phyloP scores from a whole-genome alignment of 2,888 invertebrate genomes.

The Troilus luridus region DNA sequence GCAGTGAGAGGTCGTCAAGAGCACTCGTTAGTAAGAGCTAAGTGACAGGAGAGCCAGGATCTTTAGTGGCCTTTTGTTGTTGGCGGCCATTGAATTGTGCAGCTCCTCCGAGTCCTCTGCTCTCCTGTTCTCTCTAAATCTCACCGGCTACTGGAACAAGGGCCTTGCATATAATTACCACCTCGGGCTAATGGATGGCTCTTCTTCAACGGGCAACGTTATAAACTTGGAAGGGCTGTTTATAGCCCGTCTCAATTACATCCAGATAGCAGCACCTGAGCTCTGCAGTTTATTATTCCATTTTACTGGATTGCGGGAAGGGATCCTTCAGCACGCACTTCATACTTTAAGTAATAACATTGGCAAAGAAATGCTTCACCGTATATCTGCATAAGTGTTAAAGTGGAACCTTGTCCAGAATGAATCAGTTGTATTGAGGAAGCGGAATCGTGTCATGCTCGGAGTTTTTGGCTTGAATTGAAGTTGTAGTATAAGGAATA shows the following conservation, averaged over 20 bases:
- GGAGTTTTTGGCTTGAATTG: too few species aligned
- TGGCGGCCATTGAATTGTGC: background rate
- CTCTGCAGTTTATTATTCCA: background rate
- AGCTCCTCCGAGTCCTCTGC: background rate
- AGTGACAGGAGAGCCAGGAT: background rate
- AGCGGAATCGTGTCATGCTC: too few species aligned
- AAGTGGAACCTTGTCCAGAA: too few species aligned
- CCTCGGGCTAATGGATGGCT: background rate
- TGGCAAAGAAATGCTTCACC: too few species aligned
- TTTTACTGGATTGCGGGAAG: background rate
- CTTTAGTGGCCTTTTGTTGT: background rate
- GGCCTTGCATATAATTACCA: slow-evolving; percentile 3
- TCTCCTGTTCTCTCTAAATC: background rate
- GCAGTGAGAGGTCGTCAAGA: background rate
- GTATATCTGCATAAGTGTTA: too few species aligned
- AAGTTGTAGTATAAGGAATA: too few species aligned
- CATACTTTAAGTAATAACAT: too few species aligned
- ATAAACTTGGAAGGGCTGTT: background rate
- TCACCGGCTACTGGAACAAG: background rate
- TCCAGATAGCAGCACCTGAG: background rate
- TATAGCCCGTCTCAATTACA: slow-evolving; percentile 29
- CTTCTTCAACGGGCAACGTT: background rate
- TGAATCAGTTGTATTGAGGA: too few species aligned
- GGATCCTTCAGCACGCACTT: too few species aligned
- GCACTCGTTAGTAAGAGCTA: background rate